A percentile compares a stretch with the other conserved stretches of the same genome.
These are phyloP conservation scores for Nephrotoma flavescens DNA, from an alignment of 2,888 invertebrate genomes.

Conservation along the genomic window DNA sequence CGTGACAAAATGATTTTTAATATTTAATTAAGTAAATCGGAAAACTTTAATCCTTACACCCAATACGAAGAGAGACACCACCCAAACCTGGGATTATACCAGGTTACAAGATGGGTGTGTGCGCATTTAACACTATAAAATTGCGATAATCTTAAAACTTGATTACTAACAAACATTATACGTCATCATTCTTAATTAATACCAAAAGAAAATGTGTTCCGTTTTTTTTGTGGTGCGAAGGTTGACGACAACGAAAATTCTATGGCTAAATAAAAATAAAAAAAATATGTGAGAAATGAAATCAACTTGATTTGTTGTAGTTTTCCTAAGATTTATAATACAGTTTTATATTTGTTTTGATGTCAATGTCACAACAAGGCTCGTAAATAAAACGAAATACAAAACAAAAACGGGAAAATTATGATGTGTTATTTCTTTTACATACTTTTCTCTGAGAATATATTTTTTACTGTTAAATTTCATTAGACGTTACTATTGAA, in stretches of 20 bases:
- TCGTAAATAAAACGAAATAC: not conserved
- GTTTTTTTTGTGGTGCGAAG: not conserved
- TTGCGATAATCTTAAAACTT: not conserved
- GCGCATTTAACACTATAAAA: not conserved
- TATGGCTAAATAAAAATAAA: not conserved
- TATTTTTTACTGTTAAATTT: no score
- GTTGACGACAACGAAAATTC: not conserved
- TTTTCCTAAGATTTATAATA: not conserved
- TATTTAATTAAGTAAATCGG: not conserved
- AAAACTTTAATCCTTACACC: not conserved
- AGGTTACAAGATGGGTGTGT: not conserved
- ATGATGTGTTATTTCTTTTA: not conserved
- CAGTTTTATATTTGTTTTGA: not conserved
- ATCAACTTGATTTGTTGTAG: not conserved
- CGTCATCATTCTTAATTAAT: not conserved
- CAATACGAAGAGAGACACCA: not conserved
- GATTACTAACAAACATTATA: not conserved
- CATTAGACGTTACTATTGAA: no score
- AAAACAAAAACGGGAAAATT: not conserved
- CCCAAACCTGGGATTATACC: not conserved
- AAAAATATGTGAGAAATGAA: not conserved
- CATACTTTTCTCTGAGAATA: no score
- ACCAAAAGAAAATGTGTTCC: not conserved
- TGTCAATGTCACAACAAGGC: not conserved
- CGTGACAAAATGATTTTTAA: not conserved